Base-by-base conservation (phyloP, 30 jellyfish, hydroid and myxozoan genomes). In the Morbakka virulenta region DNA sequence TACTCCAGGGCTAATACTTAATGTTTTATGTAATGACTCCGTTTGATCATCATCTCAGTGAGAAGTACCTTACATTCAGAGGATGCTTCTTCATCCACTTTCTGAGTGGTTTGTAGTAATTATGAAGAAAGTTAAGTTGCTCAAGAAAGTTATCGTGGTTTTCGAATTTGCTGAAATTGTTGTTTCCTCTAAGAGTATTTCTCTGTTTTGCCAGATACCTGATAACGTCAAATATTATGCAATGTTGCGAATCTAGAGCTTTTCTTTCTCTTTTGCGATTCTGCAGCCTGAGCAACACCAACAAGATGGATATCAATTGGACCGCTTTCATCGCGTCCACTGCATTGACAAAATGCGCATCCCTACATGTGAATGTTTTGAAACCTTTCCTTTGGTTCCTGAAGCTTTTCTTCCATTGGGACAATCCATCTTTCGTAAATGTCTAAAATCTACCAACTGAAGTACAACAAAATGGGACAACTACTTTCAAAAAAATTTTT, bases 71-170 rank as follows among this genome's bases (percentile, higher is more conserved):
- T n/a, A n/a, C 79, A 64, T 76, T 76, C 84, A 57, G 81, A 34
- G 88, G 84, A 76, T 76, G 83, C 69, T 76, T 69, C 50, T 76
- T 22, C 63, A 76, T 76, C 84, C 88, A 76, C 63, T 76, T 32
- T 76, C 30, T 69, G 27, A 76, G 50, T 11, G 84, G 88, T 35
- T 62, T 35, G 28, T 76, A 69, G 88, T 76, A 76, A 69, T 76
- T n/a, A 4, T 4, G 26, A 22, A 76, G 71, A 64, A 76, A 61
- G 84, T 61, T 61, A 28, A 76, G 81, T 52, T 76, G 71, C 52
- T 76, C 88, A 31, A 77, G 81, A 34, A 77, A 77, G 84, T 77
- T 77, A 62, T 81, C 81, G 1, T 57, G 88, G 29, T 64, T 77
- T 61, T 34, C 84, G 4, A 72, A 1, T 0, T 2, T 57, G 52